Conservation (phyloP, 2,797 vertebrate genomes). For the Steatocranus sp. region DNA sequence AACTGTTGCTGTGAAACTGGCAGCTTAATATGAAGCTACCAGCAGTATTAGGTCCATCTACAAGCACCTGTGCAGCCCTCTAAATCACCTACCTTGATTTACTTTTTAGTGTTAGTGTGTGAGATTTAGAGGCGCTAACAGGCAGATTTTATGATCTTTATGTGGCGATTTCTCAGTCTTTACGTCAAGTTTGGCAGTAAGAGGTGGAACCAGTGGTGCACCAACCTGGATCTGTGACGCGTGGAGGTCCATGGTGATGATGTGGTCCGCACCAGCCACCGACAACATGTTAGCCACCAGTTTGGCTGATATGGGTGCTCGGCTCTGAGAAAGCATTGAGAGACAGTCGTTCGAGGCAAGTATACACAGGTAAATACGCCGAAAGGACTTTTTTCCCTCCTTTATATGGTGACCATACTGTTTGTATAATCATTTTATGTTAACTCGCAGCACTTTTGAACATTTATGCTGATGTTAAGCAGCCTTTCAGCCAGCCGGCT, state of each 20-base stretch:
- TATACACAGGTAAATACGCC: not conserved
- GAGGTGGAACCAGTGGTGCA: not conserved
- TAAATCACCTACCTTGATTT: not conserved
- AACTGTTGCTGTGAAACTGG: not conserved
- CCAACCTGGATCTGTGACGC: slow-evolving; percentile 95
- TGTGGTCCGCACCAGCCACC: slow-evolving; percentile 92
- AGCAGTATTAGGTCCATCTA: accelerated
- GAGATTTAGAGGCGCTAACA: not conserved
- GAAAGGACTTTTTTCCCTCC: not conserved
- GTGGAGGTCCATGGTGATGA: slow-evolving; percentile 96
- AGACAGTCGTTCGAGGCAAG: slow-evolving; percentile 7
- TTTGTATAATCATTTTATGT: not conserved
- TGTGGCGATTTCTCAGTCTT: not conserved
- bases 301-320: slow-evolving; percentile 93
- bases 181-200: not conserved
- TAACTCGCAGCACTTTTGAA: not conserved
- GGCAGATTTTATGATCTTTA: not conserved
- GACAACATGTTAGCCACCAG: slow-evolving; percentile 96
- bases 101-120: not conserved
- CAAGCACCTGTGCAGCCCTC: not conserved
- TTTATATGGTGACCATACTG: not conserved
- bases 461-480: accelerated
- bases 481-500: accelerated
- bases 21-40: accelerated
- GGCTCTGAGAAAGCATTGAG: slow-evolving; percentile 70